phyloP scores from a whole-genome alignment of 2,888 invertebrate species.

The Apodemia hepburni region DNA sequence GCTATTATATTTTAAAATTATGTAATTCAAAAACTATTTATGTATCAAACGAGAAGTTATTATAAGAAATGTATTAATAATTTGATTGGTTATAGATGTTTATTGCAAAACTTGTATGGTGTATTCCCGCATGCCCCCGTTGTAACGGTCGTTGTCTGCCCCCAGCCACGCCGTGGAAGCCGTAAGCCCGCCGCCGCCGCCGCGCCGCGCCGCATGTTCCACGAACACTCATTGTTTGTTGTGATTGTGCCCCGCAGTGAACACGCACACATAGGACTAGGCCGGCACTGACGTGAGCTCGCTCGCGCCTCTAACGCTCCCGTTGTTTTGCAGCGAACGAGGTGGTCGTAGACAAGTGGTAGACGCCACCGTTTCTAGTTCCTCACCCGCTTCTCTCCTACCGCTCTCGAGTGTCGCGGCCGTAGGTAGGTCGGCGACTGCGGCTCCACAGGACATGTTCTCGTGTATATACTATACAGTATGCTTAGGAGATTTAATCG shows the following conservation, averaged over 20 bases:
- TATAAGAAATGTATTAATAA: conserved; percentile 8
- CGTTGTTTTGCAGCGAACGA: conserved; percentile 85
- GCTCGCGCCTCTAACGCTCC: conserved; percentile 57
- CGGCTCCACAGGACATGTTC: conserved; percentile 66
- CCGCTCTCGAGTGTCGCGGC: conserved; percentile 56
- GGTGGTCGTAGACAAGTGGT: conserved; percentile 86
- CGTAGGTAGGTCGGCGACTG: conserved; percentile 26
- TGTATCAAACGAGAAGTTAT: background rate
- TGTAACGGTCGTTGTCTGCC: conserved; percentile 71
- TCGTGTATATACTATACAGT: conserved; percentile 77
- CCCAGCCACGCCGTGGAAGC: conserved; percentile 76
- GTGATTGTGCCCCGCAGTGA: conserved; percentile 30
- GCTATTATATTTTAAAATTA: conserved; percentile 27
- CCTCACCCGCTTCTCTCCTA: conserved; percentile 74
- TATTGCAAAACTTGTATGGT: conserved; percentile 45
- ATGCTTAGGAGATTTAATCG: conserved; percentile 78
- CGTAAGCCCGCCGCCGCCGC: conserved; percentile 67
- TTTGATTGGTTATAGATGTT: conserved; percentile 18
- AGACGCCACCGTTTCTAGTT: conserved; percentile 74
- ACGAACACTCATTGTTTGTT: conserved; percentile 21
- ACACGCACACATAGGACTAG: conserved; percentile 70
- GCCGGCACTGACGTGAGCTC: conserved; percentile 40
- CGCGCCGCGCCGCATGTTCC: conserved; percentile 57
- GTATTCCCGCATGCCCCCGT: conserved; percentile 53
- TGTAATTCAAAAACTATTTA: too few species aligned